Evolutionary conservation across 2,888 invertebrate species (phyloP).

Genomic region (Noctua pronuba): DNA sequence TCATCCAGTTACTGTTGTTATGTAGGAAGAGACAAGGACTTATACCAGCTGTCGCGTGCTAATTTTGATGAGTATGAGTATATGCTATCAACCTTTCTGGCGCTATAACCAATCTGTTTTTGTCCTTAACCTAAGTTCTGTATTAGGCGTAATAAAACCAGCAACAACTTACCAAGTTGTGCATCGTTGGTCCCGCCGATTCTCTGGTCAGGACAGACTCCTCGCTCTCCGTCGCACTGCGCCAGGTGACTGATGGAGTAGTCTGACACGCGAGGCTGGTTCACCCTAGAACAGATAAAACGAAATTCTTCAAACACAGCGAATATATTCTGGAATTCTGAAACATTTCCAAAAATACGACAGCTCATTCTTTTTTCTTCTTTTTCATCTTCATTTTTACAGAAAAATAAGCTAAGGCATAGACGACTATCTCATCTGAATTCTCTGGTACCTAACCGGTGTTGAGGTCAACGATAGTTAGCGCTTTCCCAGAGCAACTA

Average conservation of each 20-base stretch:
- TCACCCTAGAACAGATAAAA: slow-evolving; percentile 70
- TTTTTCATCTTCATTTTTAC: background rate
- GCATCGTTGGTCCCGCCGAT: slow-evolving; percentile 95
- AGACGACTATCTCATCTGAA: background rate
- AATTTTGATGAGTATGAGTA: no score
- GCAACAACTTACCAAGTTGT: slow-evolving; percentile 86
- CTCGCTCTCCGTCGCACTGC: slow-evolving; percentile 95
- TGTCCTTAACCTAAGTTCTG: background rate
- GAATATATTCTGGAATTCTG: background rate
- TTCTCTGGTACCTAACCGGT: background rate
- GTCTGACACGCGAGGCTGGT: slow-evolving; percentile 94
- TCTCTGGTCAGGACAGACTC: slow-evolving; percentile 96
- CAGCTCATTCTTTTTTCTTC: background rate
- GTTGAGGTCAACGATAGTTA: background rate
- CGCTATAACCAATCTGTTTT: background rate
- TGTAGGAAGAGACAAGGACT: background rate
- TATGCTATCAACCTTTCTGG: background rate
- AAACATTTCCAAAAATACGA: background rate
- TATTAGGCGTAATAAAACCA: background rate
- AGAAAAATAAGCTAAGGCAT: background rate
- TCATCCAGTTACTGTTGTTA: background rate
- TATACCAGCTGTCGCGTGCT: no score
- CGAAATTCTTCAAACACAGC: background rate
- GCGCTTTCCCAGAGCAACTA: background rate
- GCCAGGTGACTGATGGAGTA: slow-evolving; percentile 95